phyloP scores from a whole-genome alignment of 2,797 vertebrate genomes.

The Enteromius mattozi region DNA sequence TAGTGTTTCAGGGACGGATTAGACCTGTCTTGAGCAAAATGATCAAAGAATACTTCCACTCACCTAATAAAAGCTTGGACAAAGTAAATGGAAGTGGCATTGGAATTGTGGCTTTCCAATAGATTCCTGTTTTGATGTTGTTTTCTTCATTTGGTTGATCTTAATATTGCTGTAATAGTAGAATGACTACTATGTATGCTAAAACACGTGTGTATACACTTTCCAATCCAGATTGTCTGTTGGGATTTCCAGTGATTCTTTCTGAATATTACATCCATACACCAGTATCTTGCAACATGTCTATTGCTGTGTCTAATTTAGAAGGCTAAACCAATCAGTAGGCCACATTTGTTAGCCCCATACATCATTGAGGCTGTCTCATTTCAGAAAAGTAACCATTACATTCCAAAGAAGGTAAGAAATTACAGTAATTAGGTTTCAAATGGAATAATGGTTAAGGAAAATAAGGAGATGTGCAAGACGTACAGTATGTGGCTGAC shows the following conservation, averaged over 20 bases:
- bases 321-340: background rate
- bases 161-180: background rate
- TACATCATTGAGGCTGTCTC: background rate
- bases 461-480: background rate
- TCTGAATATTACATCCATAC: background rate
- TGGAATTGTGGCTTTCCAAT: background rate
- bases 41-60: slow-evolving; percentile 5
- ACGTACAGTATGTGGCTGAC: background rate
- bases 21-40: slow-evolving; percentile 22
- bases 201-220: background rate
- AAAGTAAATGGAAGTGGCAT: background rate
- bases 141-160: background rate
- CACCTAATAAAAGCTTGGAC: background rate
- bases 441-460: background rate
- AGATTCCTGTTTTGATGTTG: background rate
- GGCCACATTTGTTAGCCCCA: background rate
- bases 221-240: background rate
- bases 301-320: background rate
- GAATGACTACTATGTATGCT: background rate
- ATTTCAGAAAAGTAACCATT: background rate
- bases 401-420: background rate
- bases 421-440: background rate
- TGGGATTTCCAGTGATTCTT: background rate
- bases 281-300: background rate
- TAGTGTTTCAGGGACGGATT: background rate